Conservation (phyloP, 1,140 invertebrate species). For the Aphis craccivora region DNA sequence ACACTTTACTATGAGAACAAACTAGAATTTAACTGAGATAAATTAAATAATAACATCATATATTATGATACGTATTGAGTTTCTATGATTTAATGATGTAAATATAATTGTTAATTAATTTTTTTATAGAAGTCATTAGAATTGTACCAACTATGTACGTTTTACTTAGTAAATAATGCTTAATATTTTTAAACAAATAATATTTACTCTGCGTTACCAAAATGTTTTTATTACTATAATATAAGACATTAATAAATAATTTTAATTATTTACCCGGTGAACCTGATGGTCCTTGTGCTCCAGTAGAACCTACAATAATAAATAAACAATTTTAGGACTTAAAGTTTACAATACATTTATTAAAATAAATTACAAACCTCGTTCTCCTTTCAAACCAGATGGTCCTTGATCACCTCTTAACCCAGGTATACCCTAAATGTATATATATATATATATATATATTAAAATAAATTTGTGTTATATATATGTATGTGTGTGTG, state of each 20-base stretch:
- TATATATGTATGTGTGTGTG: neutral
- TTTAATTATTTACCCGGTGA: conserved; percentile 32
- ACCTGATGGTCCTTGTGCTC: conserved; percentile 36
- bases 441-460: neutral
- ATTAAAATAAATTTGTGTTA: neutral
- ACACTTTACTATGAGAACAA: neutral
- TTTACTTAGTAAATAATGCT: neutral
- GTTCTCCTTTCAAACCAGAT: conserved; percentile 50
- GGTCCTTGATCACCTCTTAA: conserved; percentile 64
- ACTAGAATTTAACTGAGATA: neutral
- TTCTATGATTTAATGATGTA: neutral
- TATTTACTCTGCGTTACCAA: neutral
- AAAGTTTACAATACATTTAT: neutral
- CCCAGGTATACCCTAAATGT: conserved; percentile 55
- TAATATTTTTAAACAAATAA: neutral
- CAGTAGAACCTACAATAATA: conserved; percentile 40
- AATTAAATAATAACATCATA: neutral
- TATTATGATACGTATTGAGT: neutral
- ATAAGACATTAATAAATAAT: neutral
- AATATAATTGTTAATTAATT: neutral
- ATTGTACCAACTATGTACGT: no score
- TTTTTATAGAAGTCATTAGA: neutral
- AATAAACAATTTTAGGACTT: neutral
- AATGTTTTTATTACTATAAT: neutral
- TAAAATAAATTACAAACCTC: conserved; percentile 26